Base-by-base conservation (phyloP, 2,797 vertebrate genomes). In the Sebastes hubbsi region DNA sequence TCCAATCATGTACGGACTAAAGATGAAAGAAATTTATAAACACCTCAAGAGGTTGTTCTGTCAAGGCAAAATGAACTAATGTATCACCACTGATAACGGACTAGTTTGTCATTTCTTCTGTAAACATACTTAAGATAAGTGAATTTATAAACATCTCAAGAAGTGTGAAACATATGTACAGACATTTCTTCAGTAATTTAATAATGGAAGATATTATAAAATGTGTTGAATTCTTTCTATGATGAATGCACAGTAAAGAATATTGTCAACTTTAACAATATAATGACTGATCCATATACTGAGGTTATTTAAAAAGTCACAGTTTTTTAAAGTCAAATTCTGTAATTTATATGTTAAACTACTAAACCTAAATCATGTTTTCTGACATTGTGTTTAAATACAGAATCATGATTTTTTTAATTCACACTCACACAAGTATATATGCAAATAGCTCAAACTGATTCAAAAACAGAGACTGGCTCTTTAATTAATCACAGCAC, bases 1-100 rank as follows among this genome's bases (percentile, higher is more conserved):
- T 42, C 88, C 88, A 1, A 13, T 87, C 8, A 85, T 89, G 0
- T 89, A 89, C 2, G 85, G 88, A 14, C 62, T 89, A 1, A 87
- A 86, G 18, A 82, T 87, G 77, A 87, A 76, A 52, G 64, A 82
- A 38, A 89, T 89, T 9, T 69, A 52, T 24, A 73, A 84, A 72
- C 76, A 64, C 12, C 30, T 88, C 0, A 75, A 27, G 25, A 67
- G 14, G 18, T 20, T 75, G 58, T 59, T 84, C 25, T 59, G 18
- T 0, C 18, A 0, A 49, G 46, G 0, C 18, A 49, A 49, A 49
- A 49, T 1, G 1, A 49, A 18, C 46, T 49, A 20, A 46, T 16
- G 14, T 16, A 46, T 46, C 14, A 46, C 14, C 38, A 46, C 38
- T 46, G 38, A 46, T 46, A 46, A 46, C 38, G 38, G 38, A 46